A percentile compares a stretch with the other conserved stretches of the same genome.
Conservation (phyloP, 2,888 invertebrate genomes). For the Invenusta paracnida region DNA sequence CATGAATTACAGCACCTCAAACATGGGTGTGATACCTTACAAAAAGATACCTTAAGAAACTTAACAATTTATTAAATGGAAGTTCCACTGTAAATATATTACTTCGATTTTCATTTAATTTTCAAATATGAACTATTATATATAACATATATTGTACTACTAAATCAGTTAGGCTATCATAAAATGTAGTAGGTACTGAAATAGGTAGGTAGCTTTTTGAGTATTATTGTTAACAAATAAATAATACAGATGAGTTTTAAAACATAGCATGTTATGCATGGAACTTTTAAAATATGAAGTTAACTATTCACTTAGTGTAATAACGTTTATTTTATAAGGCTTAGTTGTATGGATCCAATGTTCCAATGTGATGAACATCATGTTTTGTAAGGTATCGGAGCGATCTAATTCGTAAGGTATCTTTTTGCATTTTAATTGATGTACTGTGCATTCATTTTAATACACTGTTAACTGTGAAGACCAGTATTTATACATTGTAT, state of each 20-base stretch:
- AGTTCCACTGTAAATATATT: neutral
- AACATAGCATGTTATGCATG: neutral
- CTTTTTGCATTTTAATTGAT: neutral
- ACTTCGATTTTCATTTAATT: neutral
- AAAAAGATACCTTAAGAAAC: neutral
- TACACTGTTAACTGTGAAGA: neutral
- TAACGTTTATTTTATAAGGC: neutral
- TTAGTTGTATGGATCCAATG: neutral
- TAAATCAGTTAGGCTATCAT: neutral
- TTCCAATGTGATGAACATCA: neutral
- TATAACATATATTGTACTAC: neutral
- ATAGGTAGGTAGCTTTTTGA: neutral
- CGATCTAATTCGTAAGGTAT: neutral
- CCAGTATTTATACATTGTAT: neutral
- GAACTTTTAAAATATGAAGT: neutral
- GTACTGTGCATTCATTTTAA: neutral
- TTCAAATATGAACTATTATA: neutral
- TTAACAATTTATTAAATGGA: neutral
- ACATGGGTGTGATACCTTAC: neutral
- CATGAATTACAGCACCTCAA: neutral
- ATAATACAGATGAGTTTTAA: neutral
- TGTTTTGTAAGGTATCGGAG: neutral
- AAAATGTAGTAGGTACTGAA: neutral
- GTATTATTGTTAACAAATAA: neutral
- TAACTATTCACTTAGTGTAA: neutral